These are phyloP conservation scores for Brachyrhaphis roseni DNA, from an alignment of 2,797 vertebrate genomes.

Conservation along the genomic window DNA sequence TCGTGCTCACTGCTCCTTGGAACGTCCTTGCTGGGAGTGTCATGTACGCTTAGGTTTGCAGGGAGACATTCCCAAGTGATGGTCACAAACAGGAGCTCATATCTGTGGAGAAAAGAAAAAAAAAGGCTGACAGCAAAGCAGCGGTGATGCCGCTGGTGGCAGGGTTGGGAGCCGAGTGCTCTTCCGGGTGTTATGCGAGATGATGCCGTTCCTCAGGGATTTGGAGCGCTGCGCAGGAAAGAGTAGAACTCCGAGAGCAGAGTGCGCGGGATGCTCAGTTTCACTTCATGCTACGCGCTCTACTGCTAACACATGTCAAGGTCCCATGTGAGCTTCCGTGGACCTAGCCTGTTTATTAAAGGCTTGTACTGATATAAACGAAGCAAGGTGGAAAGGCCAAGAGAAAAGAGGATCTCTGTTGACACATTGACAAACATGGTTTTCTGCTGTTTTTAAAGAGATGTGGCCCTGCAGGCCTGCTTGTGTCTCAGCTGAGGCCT, in stretches of 20 bases:
- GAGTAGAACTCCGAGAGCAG: constrained; percentile 46
- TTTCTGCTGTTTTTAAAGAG: constrained; percentile 35
- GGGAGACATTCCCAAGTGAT: constrained; percentile 58
- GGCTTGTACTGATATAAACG: constrained; percentile 28
- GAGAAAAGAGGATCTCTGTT: constrained; percentile 7
- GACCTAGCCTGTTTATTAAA: constrained; percentile 50
- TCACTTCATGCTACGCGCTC: constrained; percentile 43
- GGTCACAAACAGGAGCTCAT: constrained; percentile 62
- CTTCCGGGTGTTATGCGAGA: constrained; percentile 70
- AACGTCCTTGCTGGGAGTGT: constrained; percentile 65
- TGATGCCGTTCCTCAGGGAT: constrained; percentile 72
- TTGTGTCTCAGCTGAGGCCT: constrained; percentile 47
- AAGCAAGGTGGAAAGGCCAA: background rate
- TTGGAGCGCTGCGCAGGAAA: constrained; percentile 34
- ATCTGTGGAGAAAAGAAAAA: constrained; percentile 47
- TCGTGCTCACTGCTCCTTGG: constrained; percentile 57
- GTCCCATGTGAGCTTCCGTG: constrained; percentile 50
- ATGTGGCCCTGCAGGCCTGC: constrained; percentile 29
- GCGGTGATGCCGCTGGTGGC: constrained; percentile 19
- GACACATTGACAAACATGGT: constrained; percentile 22
- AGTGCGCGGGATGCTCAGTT: constrained; percentile 54
- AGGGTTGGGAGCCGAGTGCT: constrained; percentile 51
- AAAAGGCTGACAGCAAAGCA: constrained; percentile 57
- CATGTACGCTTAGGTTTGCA: constrained; percentile 63
- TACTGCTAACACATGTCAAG: constrained; percentile 35